A percentile compares a stretch with the other conserved stretches of the same genome.
These are phyloP conservation scores for Lates calcarifer DNA, from an alignment of 2,113 vertebrate species.

Conservation along the genomic window DNA sequence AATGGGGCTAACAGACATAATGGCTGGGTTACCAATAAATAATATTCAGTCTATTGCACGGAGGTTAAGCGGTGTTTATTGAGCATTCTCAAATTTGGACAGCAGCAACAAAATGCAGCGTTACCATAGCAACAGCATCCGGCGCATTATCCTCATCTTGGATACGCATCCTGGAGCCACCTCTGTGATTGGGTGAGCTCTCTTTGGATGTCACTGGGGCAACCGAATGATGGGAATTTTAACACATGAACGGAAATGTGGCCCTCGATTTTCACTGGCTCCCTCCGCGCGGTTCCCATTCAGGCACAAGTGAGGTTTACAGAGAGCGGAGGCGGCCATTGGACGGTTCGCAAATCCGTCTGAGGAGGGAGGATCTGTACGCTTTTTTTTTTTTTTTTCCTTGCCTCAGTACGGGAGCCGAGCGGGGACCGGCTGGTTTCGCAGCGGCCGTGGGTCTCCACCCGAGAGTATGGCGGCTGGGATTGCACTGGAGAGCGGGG, in stretches of 20 bases:
- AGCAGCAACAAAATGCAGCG: slow-evolving; percentile 54
- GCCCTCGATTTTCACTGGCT: slow-evolving; percentile 61
- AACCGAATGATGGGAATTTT: slow-evolving; percentile 79
- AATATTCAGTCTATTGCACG: neutral
- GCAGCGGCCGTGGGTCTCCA: slow-evolving; percentile 83
- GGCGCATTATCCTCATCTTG: slow-evolving; percentile 68
- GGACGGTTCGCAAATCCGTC: slow-evolving; percentile 70
- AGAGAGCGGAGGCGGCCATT: slow-evolving; percentile 60
- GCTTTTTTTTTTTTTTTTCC: neutral
- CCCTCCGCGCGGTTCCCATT: slow-evolving; percentile 43
- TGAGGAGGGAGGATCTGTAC: slow-evolving; percentile 29
- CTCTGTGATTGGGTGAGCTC: slow-evolving; percentile 72
- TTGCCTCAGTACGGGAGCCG: slow-evolving; percentile 83
- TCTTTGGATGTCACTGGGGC: slow-evolving; percentile 73
- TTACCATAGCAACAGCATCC: slow-evolving; percentile 88
- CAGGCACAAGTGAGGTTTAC: slow-evolving; percentile 52
- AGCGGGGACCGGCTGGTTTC: slow-evolving; percentile 75
- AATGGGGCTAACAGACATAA: neutral
- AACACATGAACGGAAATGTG: slow-evolving; percentile 79
- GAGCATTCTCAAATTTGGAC: slow-evolving; percentile 37
- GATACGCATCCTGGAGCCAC: slow-evolving; percentile 64
- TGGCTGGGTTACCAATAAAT: slow-evolving; percentile 25
- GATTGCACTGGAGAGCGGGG: slow-evolving; percentile 69
- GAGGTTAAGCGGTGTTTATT: slow-evolving; percentile 11
- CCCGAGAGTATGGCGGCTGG: slow-evolving; percentile 86